phyloP scores from a whole-genome alignment of 30 jellyfish, hydroid and myxozoan species.

The Cassiopea andromeda region DNA sequence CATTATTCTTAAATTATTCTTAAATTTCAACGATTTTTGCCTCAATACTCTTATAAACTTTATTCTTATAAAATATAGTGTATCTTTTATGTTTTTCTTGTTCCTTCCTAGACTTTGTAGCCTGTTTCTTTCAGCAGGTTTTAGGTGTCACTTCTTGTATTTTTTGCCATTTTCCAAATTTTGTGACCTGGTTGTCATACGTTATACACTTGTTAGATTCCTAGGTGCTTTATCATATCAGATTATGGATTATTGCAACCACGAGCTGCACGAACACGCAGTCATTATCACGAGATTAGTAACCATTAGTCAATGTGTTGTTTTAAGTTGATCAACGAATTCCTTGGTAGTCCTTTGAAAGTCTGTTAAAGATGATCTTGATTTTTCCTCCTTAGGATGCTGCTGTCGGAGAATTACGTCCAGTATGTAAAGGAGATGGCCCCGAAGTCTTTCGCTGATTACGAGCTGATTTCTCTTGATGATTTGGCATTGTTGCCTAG shows the following conservation, averaged over 20 bases:
- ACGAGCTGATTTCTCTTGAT: constrained; percentile 51
- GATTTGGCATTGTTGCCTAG: constrained; percentile 65
- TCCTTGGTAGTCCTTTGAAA: not conserved
- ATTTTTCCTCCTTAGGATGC: constrained; percentile 13
- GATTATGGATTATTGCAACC: not conserved
- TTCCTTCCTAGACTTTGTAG: no score
- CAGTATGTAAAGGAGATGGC: constrained; percentile 39
- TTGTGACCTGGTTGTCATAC: not conserved
- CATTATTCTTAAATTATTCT: no score
- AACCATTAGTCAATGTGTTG: not conserved
- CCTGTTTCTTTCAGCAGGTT: no score
- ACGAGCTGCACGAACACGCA: not conserved
- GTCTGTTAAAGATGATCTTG: not conserved
- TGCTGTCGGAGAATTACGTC: constrained; percentile 49
- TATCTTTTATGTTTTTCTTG: no score
- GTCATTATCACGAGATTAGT: not conserved
- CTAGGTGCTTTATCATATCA: not conserved
- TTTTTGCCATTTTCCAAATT: no score
- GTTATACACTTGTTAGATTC: not conserved
- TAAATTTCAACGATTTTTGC: no score
- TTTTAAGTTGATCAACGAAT: not conserved
- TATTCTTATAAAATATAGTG: no score
- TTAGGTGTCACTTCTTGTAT: not conserved
- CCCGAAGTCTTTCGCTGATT: not conserved
- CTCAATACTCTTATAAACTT: no score